These are phyloP conservation scores for Dusona sp. DNA, from an alignment of 2,888 invertebrate species.

Conservation along the genomic window DNA sequence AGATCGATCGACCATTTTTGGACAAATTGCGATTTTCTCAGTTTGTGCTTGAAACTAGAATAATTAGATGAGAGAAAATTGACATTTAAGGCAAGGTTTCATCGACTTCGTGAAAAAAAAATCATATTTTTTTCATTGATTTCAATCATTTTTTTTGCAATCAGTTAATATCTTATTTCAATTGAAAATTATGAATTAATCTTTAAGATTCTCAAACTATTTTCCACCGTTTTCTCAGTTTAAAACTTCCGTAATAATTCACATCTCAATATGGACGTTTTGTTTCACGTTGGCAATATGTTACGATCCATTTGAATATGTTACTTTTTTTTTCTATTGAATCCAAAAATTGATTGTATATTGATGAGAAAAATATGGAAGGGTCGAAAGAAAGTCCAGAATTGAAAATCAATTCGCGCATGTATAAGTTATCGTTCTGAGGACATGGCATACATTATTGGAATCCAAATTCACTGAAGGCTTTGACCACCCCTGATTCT, in stretches of 20 bases:
- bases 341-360: not conserved
- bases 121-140: not conserved
- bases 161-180: not conserved
- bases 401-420: slow-evolving; percentile 55
- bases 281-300: not conserved
- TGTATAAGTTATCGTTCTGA: not conserved
- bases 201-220: not conserved
- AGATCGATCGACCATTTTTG: not conserved
- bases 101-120: not conserved
- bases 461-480: slow-evolving; percentile 3
- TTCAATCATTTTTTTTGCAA: not conserved
- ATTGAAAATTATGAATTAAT: not conserved
- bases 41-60: not conserved
- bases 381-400: not conserved
- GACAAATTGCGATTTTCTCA: not conserved
- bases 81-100: not conserved
- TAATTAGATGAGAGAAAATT: not conserved
- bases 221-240: not conserved
- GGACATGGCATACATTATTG: slow-evolving; percentile 9
- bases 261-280: not conserved
- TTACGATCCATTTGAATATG: slow-evolving; percentile 3
- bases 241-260: not conserved
- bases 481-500: slow-evolving; percentile 16
- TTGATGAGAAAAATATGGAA: slow-evolving; percentile 1
- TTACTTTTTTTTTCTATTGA: not conserved